Evolutionary conservation across 2,888 invertebrate species (phyloP), one percentile per base, ranked within the genome.

Genomic region (Ichneumoninae sp.): DNA sequence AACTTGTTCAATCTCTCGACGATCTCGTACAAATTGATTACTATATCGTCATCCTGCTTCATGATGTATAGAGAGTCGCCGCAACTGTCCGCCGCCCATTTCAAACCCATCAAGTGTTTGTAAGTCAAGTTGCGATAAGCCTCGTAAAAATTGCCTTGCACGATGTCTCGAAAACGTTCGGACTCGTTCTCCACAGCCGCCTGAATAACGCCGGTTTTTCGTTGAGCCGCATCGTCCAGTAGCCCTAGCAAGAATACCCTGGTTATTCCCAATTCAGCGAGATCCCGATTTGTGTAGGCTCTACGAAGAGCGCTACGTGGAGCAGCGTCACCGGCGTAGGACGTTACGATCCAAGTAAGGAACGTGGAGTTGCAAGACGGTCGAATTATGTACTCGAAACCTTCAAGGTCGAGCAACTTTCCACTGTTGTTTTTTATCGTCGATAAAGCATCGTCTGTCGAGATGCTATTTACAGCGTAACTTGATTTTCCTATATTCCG

Each of bases 11-110:
- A 54, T 30, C 92, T 91, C 19, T 92, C 26, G 81, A 93, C 2
- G 47, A 96, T 93, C 86, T 95, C 95, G 88, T 95, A 95, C 33
- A 97, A 93, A 92, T 97, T 96, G 22, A 96, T 95, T 4, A 97
- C 96, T 68, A 96, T 96, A 90, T 98, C 98, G 91, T 98, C 97
- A 91, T 98, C 98, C 93, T 97, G 96, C 95, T 98, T 98, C 44
- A 97, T 94, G 40, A 97, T 94, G 88, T 95, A 97, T 81, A 95
- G 94, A 1, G 96, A 95, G 13, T 94, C 93, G 0, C 90, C 90
- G 89, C 97, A 98, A 88, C 94, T 94, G n/a, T 94, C 94, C 0
- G 95, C 94, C 0, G 95, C 96, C 97, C 97, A 98, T 88, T 95
- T 95, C 52, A 98, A 92, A 0, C 97, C 97, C 97, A 97, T 97